Base-by-base conservation (phyloP, 2,113 vertebrate species). In the Saguinus imperator region DNA sequence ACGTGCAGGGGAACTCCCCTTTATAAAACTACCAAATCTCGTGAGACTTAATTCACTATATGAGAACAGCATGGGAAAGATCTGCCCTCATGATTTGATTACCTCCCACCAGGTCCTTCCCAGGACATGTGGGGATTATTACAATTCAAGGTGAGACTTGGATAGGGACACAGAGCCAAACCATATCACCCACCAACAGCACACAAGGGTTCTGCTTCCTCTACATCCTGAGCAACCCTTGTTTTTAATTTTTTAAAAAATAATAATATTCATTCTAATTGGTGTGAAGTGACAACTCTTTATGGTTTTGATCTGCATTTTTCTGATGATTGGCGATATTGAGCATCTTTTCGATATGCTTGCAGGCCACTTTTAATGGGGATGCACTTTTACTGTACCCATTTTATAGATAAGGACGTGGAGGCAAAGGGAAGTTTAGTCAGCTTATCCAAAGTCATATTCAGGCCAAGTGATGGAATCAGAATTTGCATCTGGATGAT, bases 341-440 rank as follows among this genome's bases (percentile, higher is more conserved):
- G 8, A 80, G 37, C 4, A n/a, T 70, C 43, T 52, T 27, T 52
- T 32, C 52, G 0, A 0, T 14, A 14, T 8, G 2, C 14, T 16
- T 27, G 5, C 8, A 68, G 37, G 35, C 35, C 48, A 23, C 55
- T 6, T 76, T 52, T 0, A 5, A 1, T 3, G 27, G 58, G 11
- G 17, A 55, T 35, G 37, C 6, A 13, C 25, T 58, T 70, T 32
- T 50, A 66, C 29, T 17, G 12, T 7, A 14, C 37, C 21, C 10
- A 7, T 77, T 35, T 43, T 45, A 12, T 14, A 35, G 32, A 32
- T n/a, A 23, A 84, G 93, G 52, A 64, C 13, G 16, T 35, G 6
- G 29, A 35, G 8, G 43, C 61, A 37, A 8, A 52, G 43, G 13
- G 13, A n/a, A 32, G 12, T 1, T 40, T 27, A 45, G 76, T 45